These are phyloP conservation scores for Phasianus colchicus DNA, from an alignment of 2,113 vertebrate genomes.

Conservation along the genomic window DNA sequence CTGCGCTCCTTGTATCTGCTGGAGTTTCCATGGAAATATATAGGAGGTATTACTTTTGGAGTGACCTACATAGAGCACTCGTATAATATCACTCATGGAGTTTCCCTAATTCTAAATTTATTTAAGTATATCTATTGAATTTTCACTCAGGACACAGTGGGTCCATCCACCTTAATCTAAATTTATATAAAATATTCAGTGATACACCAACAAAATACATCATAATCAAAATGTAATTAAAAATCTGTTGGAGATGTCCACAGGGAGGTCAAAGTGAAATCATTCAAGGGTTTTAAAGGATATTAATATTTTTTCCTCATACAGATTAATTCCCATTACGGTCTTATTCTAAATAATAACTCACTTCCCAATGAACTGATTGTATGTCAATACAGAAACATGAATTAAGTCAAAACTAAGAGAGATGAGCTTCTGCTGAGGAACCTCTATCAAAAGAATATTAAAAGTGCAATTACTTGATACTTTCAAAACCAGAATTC, in stretches of 20 bases:
- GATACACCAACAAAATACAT: background rate
- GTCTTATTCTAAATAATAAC: background rate
- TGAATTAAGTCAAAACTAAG: background rate
- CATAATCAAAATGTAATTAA: conserved; percentile 10
- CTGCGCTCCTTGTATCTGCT: background rate
- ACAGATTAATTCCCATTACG: background rate
- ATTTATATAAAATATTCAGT: background rate
- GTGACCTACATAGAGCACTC: background rate
- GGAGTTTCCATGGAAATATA: background rate
- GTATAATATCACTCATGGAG: background rate
- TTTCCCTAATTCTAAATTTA: background rate
- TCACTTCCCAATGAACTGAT: background rate
- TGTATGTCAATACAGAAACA: background rate
- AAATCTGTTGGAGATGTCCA: background rate
- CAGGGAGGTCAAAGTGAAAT: conserved; percentile 3
- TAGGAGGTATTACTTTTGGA: background rate
- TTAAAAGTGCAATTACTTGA: background rate
- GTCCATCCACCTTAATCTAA: background rate
- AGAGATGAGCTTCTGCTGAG: background rate
- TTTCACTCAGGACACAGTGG: background rate
- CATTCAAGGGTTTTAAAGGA: background rate
- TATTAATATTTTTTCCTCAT: conserved; percentile 22
- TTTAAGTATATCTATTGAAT: background rate
- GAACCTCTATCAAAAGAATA: background rate
- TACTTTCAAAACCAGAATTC: background rate